These are phyloP conservation scores for Gonioctena quinquepunctata DNA, from an alignment of 1,140 invertebrate genomes.

Conservation along the genomic window DNA sequence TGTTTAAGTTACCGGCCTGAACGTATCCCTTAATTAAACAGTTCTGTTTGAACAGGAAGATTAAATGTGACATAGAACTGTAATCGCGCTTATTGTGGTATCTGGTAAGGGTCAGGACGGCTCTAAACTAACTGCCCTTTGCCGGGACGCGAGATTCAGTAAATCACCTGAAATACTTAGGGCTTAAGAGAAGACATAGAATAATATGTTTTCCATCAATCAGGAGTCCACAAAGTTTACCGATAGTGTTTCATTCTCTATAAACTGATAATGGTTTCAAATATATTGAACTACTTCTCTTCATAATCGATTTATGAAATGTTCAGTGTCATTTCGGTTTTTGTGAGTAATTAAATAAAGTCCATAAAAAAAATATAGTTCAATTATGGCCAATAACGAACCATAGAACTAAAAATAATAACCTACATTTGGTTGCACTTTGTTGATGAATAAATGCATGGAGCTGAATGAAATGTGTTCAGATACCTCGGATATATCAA, in stretches of 20 bases:
- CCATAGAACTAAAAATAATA: no score
- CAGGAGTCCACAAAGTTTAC: background rate
- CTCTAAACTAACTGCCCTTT: constrained; percentile 14
- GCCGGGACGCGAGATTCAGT: background rate
- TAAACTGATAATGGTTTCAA: no score
- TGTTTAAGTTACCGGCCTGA: constrained; percentile 56
- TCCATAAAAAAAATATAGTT: no score
- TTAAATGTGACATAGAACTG: constrained; percentile 58
- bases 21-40: constrained; percentile 58
- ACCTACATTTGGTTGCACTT: no score
- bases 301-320: no score
- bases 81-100: constrained; percentile 57
- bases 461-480: no score
- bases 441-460: no score
- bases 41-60: constrained; percentile 57
- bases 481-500: no score
- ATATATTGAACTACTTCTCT: no score
- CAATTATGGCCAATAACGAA: no score
- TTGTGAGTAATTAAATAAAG: no score
- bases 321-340: no score
- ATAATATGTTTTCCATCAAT: background rate
- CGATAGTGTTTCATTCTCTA: background rate
- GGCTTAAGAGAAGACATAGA: background rate
- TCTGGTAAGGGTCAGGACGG: constrained; percentile 37
- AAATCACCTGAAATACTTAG: constrained; percentile 13